Base-by-base conservation (phyloP, 2,113 vertebrate species). In the Corythaixoides concolor region DNA sequence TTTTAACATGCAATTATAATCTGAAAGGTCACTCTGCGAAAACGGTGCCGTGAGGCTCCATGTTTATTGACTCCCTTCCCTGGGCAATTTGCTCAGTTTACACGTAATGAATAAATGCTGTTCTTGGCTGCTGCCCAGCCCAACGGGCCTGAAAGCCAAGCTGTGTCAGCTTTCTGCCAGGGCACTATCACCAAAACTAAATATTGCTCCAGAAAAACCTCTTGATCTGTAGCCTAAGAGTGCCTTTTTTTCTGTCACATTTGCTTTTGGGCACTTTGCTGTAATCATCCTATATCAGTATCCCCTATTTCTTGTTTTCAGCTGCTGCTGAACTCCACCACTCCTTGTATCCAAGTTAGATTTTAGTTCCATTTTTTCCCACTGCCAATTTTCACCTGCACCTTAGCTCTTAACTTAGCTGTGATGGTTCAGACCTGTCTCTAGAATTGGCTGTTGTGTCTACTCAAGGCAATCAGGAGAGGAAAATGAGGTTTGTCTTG, bases 11-110 rank as follows among this genome's bases (percentile, higher is more conserved):
- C 53, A 96, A 60, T 93, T 93, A 79, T 53, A 35, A 69, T 93
- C 78, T 45, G 66, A 95, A 95, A 95, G 85, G 90, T 96, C 90
- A 89, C 43, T 78, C 60, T 70, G 52, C 58, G 64, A 87, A 96
- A 94, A 95, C 4, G 21, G 69, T 84, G 53, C 80, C 4, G 2
- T 27, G 58, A 92, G 80, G 33, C 24, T 89, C 73, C 49, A 22
- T 73, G 73, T 87, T 93, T 95, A 92, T 90, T 95, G 88, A 93
- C 86, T 81, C 69, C 32, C 24, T 87, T 90, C 76, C 35, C 79
- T 78, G 23, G 56, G 53, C 56, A 94, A 85, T 96, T 97, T 94
- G 58, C 80, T 97, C 58, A 84, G 60, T 94, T 96, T 92, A 89
- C 66, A 85, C 62, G 60, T 87, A 90, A 82, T 60, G 69, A 95